These are phyloP conservation scores for Xanthia togata DNA, from an alignment of 2,888 invertebrate genomes.

Conservation along the genomic window DNA sequence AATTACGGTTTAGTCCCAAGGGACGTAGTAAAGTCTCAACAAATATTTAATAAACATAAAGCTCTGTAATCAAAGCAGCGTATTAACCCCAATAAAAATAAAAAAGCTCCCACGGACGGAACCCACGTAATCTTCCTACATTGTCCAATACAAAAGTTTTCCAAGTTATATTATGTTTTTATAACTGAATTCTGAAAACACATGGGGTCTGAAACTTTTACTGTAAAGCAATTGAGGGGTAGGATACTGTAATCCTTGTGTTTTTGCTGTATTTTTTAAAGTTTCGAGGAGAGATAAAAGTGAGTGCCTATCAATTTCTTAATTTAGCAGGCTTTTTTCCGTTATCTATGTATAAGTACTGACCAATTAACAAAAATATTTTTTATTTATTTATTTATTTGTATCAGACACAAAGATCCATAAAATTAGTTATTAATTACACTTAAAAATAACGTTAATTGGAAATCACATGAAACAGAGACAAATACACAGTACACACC, in stretches of 20 bases:
- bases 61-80: neutral
- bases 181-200: conserved; percentile 45
- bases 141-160: conserved; percentile 28
- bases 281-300: no score
- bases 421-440: no score
- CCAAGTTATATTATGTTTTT: conserved; percentile 23
- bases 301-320: no score
- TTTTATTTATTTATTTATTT: no score
- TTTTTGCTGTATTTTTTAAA: neutral
- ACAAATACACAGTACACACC: no score
- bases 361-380: no score
- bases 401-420: no score
- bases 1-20: no score
- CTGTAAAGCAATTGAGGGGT: conserved; percentile 37
- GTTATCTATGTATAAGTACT: no score
- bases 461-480: no score
- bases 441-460: no score
- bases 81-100: neutral
- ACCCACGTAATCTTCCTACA: conserved; percentile 16
- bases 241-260: conserved; percentile 13
- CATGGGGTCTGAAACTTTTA: conserved; percentile 51
- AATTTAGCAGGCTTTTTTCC: no score
- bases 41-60: conserved; percentile 1
- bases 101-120: neutral
- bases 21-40: neutral